Conservation (phyloP, 1,140 invertebrate genomes). For the Caenorhabditis inopinata region DNA sequence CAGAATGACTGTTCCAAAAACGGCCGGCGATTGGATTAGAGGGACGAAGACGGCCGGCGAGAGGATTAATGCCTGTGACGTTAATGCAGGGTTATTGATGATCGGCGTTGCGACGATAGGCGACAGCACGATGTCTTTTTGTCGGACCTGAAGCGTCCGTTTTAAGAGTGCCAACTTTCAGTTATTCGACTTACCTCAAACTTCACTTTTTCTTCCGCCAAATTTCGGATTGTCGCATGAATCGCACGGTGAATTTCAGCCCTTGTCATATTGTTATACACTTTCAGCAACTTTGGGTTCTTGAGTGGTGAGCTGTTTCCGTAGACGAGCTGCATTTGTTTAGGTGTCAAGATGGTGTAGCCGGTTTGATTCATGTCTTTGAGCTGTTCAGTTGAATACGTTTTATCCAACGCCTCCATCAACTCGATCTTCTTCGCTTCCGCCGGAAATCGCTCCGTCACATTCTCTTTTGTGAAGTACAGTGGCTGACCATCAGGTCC, state of each 20-base stretch:
- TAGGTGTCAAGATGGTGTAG: constrained; percentile 50
- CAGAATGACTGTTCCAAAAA: constrained; percentile 32
- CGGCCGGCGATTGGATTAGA: constrained; percentile 27
- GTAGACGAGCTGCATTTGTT: constrained; percentile 57
- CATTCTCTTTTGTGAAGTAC: constrained; percentile 60
- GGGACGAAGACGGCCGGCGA: constrained; percentile 47
- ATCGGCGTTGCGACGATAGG: constrained; percentile 54
- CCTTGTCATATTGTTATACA: constrained; percentile 2
- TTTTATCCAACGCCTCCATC: constrained; percentile 50
- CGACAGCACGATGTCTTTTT: constrained; percentile 50
- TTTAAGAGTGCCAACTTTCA: too few relatives aligned
- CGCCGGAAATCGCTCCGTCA: constrained; percentile 53
- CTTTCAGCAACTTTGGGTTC: constrained; percentile 9
- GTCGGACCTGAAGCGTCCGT: constrained; percentile 36
- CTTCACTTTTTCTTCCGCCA: constrained; percentile 36
- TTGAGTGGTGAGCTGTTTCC: constrained; percentile 57
- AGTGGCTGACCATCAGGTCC: constrained; percentile 56
- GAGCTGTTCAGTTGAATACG: constrained; percentile 53
- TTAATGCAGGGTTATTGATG: constrained; percentile 39
- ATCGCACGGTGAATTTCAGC: not conserved
- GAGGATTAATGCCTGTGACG: constrained; percentile 31
- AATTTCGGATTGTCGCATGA: not conserved
- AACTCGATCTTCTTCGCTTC: constrained; percentile 55
- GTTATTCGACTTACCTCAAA: constrained; percentile 15
- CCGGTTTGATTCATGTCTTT: constrained; percentile 56